phyloP scores from a whole-genome alignment of 2,888 invertebrate species.

The Drosophila austrosaltans region DNA sequence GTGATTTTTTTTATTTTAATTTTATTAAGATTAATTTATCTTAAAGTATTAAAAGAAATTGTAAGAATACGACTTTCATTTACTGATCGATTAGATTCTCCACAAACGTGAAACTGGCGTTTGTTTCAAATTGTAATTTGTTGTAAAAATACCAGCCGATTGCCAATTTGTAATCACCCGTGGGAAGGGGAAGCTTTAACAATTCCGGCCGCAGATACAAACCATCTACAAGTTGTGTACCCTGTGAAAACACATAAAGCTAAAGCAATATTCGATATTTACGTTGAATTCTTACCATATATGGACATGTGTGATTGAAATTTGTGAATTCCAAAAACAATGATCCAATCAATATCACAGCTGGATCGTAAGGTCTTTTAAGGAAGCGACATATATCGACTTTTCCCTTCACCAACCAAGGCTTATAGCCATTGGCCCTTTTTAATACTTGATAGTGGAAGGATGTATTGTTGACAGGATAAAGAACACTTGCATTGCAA shows the following conservation, averaged over 20 bases:
- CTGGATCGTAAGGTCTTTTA: neutral
- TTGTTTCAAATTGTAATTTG: conserved; percentile 1
- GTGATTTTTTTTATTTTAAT: too few relatives aligned
- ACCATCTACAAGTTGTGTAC: neutral
- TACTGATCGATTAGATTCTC: neutral
- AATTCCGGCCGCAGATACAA: neutral
- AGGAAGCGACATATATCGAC: neutral
- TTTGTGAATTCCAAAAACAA: neutral
- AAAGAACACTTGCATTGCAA: neutral
- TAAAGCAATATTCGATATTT: too few relatives aligned
- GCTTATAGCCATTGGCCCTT: neutral
- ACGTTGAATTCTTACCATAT: too few relatives aligned
- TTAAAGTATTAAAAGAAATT: too few relatives aligned
- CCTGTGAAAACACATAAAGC: neutral
- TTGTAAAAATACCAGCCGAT: neutral
- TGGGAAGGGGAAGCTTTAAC: conserved; percentile 4
- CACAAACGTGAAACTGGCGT: neutral
- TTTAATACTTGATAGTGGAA: neutral
- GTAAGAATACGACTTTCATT: neutral
- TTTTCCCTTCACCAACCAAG: neutral
- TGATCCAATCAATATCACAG: neutral
- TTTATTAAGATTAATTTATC: too few relatives aligned
- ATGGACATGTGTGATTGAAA: neutral
- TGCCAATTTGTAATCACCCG: neutral
- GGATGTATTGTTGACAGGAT: neutral